A percentile compares a stretch with the other conserved stretches of the same genome.
phyloP scores from a whole-genome alignment of 2,113 vertebrate species.

The Triplophysa siluroides region DNA sequence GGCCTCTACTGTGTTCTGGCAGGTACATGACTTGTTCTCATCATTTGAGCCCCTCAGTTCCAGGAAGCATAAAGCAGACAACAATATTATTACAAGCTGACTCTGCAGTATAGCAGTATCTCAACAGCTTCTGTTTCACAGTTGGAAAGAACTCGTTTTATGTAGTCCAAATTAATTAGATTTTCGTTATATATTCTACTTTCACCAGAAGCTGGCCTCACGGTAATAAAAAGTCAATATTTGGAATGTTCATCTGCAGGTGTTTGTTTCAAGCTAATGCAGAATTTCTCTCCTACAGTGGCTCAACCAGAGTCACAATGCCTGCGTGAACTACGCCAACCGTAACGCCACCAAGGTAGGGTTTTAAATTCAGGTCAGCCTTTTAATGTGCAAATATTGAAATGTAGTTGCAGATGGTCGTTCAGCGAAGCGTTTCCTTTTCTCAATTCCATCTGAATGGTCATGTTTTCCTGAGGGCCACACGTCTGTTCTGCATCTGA shows the following conservation, averaged over 20 bases:
- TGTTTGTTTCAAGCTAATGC: background rate
- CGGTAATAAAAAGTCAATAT: background rate
- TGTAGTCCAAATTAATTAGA: background rate
- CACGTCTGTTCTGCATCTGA: constrained; percentile 48
- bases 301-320: constrained; percentile 98
- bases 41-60: background rate
- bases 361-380: constrained; percentile 25
- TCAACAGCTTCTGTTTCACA: background rate
- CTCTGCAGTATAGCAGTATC: background rate
- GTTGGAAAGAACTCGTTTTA: background rate
- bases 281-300: constrained; percentile 74
- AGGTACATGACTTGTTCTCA: constrained; percentile 75
- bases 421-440: constrained; percentile 30
- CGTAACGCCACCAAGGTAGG: constrained; percentile 95
- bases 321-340: constrained; percentile 98
- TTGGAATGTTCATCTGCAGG: background rate
- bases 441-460: constrained; percentile 46
- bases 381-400: background rate
- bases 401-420: constrained; percentile 31
- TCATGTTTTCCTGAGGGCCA: constrained; percentile 40
- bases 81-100: background rate
- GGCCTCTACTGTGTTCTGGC: constrained; percentile 96
- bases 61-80: background rate
- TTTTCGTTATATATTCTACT: constrained; percentile 1
- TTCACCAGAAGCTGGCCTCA: background rate